Percentiles rank a stretch among this genome's conserved stretches.
Conservation (phyloP, 2,113 vertebrate genomes). For the Speoplatyrhinus poulsoni region DNA sequence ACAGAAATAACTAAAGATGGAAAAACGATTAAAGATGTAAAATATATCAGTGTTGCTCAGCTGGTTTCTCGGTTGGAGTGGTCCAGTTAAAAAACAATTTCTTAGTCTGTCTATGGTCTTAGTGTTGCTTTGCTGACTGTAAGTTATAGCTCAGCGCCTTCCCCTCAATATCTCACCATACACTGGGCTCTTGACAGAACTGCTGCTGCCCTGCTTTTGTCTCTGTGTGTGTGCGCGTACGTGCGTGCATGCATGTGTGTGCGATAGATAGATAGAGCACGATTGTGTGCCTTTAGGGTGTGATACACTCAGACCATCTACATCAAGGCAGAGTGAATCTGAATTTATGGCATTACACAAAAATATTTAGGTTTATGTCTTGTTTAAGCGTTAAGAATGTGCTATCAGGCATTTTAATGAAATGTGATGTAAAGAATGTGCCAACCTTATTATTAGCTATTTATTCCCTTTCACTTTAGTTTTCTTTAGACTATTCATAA, state of each 20-base stretch:
- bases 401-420: too few species aligned
- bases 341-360: too few species aligned
- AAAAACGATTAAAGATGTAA: too few species aligned
- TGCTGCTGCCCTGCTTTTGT: slow-evolving; percentile 26
- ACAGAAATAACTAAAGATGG: too few species aligned
- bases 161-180: slow-evolving; percentile 26
- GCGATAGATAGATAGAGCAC: not conserved
- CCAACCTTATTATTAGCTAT: too few species aligned
- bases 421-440: too few species aligned
- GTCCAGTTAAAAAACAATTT: not conserved
- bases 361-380: too few species aligned
- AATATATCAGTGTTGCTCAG: not conserved
- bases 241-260: slow-evolving; percentile 1
- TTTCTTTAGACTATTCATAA: too few species aligned
- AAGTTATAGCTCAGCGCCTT: slow-evolving; percentile 37
- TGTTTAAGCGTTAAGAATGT: too few species aligned
- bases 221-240: not conserved
- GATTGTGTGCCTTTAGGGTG: not conserved
- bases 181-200: slow-evolving; percentile 23
- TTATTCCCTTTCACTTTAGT: too few species aligned
- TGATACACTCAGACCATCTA: not conserved
- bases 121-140: slow-evolving; percentile 29
- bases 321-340: too few species aligned
- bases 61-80: not conserved
- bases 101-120: slow-evolving; percentile 21